A percentile compares a stretch with the other conserved stretches of the same genome.
Conservation (phyloP, 2,113 vertebrate species). For the Gracilinanus agilis region DNA sequence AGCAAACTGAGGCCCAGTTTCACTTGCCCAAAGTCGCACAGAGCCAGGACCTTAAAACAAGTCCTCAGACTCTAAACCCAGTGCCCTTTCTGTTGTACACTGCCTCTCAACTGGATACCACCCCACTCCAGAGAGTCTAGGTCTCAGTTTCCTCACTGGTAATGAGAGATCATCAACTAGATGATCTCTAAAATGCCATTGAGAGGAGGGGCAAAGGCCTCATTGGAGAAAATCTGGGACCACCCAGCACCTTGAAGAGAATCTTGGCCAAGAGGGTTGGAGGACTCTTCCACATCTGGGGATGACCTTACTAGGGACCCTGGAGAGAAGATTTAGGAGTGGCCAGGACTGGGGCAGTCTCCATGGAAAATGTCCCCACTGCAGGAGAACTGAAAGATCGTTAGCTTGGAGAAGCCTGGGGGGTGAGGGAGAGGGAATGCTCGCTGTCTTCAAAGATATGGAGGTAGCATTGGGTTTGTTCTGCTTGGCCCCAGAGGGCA, state of each 20-base stretch:
- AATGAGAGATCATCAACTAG: not conserved
- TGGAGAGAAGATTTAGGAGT: not conserved
- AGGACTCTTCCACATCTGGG: too few relatives aligned
- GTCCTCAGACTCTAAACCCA: not conserved
- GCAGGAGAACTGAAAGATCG: not conserved
- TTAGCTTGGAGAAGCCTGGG: not conserved
- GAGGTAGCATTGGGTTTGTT: not conserved
- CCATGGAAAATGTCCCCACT: not conserved
- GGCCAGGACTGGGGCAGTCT: not conserved
- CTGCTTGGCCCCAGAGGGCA: not conserved
- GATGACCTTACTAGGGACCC: too few relatives aligned
- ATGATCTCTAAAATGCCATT: not conserved
- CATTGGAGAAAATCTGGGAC: not conserved
- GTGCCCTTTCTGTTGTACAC: not conserved
- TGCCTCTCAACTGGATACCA: not conserved
- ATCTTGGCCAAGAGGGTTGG: too few relatives aligned
- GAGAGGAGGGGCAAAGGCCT: not conserved
- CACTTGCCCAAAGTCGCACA: not conserved
- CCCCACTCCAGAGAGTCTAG: not conserved
- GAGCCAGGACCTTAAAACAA: not conserved
- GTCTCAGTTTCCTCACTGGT: not conserved
- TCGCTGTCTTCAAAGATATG: not conserved
- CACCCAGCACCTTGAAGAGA: not conserved
- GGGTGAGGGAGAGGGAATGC: fast-evolving
- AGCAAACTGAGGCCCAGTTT: not conserved